phyloP scores from a whole-genome alignment of 2,797 vertebrate genomes.

The Ctenochaetus hawaiiensis region DNA sequence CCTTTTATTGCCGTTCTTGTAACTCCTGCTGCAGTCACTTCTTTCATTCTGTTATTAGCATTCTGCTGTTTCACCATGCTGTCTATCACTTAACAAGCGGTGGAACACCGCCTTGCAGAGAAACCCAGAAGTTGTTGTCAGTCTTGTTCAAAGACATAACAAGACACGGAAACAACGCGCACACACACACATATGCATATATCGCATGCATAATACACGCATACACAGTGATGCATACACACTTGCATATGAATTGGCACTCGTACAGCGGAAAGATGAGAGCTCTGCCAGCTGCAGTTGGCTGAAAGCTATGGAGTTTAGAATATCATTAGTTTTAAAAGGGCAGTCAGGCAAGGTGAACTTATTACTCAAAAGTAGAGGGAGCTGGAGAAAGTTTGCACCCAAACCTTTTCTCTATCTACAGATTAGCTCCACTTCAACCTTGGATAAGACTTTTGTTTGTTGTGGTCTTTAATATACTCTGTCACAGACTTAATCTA shows the following conservation, averaged over 20 bases:
- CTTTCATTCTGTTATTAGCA: conserved; percentile 69
- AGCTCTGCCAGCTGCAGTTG: conserved; percentile 51
- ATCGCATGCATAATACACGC: conserved; percentile 3
- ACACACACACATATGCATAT: conserved; percentile 11
- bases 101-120: conserved; percentile 32
- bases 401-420: conserved; percentile 39
- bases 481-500: conserved; percentile 43
- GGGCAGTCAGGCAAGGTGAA: conserved; percentile 68
- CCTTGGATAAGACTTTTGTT: conserved; percentile 52
- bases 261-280: conserved; percentile 29
- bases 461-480: conserved; percentile 53
- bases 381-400: conserved; percentile 40
- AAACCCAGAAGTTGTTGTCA: conserved; percentile 59
- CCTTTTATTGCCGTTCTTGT: not conserved
- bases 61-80: conserved; percentile 70
- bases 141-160: conserved; percentile 62
- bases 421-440: conserved; percentile 48
- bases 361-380: conserved; percentile 49
- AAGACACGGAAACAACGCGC: conserved; percentile 24
- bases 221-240: conserved; percentile 18
- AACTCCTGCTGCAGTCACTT: conserved; percentile 21
- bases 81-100: conserved; percentile 63
- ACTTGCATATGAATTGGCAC: conserved; percentile 19
- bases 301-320: conserved; percentile 57
- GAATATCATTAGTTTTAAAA: conserved; percentile 67